These are phyloP conservation scores for Trogon surrucura DNA, from an alignment of 2,113 vertebrate genomes.

Conservation along the genomic window DNA sequence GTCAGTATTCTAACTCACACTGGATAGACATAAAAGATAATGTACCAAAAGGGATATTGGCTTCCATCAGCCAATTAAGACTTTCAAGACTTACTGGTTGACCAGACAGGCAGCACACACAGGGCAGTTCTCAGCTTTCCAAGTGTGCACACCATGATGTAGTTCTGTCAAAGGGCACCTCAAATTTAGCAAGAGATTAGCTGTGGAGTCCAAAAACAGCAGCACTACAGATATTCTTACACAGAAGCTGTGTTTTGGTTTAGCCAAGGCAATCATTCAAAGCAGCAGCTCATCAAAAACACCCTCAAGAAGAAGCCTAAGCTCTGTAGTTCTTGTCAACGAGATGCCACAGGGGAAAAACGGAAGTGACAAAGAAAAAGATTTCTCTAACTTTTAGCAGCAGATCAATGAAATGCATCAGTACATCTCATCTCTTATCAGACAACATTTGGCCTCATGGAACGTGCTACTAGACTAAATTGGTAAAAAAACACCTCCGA, in stretches of 20 bases:
- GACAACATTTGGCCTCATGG: neutral
- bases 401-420: slow-evolving; percentile 3
- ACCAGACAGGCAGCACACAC: neutral
- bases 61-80: neutral
- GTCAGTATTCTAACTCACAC: neutral
- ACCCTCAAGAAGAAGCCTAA: neutral
- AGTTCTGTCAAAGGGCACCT: neutral
- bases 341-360: neutral
- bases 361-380: neutral
- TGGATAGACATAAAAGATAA: neutral
- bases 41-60: neutral
- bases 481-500: neutral
- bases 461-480: neutral
- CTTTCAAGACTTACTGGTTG: neutral
- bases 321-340: neutral
- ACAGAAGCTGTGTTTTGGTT: neutral
- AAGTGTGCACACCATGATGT: fast-evolving
- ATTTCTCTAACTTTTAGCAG: neutral
- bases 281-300: slow-evolving; percentile 9
- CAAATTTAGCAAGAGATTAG: neutral
- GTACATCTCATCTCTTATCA: neutral
- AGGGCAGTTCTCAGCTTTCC: neutral
- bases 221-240: neutral
- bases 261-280: neutral
- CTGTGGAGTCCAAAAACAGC: neutral